Evolutionary conservation across 2,888 invertebrate species (phyloP).

Genomic region (Amphipyra berbera): DNA sequence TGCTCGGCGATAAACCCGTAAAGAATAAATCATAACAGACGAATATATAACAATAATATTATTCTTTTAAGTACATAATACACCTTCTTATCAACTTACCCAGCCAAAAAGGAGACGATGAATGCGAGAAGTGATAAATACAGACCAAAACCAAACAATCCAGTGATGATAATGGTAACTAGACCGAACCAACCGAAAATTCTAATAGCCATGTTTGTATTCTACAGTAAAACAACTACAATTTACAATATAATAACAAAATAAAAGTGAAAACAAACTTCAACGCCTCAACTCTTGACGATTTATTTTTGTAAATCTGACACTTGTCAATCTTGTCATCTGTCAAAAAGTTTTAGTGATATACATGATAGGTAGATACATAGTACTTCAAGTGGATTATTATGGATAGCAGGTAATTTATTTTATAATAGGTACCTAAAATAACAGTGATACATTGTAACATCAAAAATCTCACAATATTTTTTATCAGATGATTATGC

Average conservation of each 20-base stretch:
- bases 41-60: slow-evolving; percentile 43
- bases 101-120: slow-evolving; percentile 80
- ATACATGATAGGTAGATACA: no score
- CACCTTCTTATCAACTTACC: slow-evolving; percentile 73
- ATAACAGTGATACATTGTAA: no score
- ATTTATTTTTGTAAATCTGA: slow-evolving; percentile 57
- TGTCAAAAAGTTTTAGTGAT: slow-evolving; percentile 39
- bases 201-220: slow-evolving; percentile 71
- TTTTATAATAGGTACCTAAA: no score
- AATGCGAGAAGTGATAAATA: slow-evolving; percentile 80
- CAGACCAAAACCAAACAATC: slow-evolving; percentile 81
- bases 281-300: slow-evolving; percentile 57
- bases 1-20: slow-evolving; percentile 1
- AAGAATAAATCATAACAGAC: slow-evolving; percentile 14
- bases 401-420: no score
- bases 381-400: no score
- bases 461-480: no score
- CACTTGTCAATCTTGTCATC: slow-evolving; percentile 9
- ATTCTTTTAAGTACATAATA: slow-evolving; percentile 29
- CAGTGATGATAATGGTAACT: slow-evolving; percentile 79
- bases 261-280: slow-evolving; percentile 64
- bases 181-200: slow-evolving; percentile 81
- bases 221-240: slow-evolving; percentile 52
- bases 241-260: slow-evolving; percentile 63
- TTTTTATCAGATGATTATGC: no score